Conservation (phyloP, 1,140 invertebrate species). For the Saxidomus purpurata region DNA sequence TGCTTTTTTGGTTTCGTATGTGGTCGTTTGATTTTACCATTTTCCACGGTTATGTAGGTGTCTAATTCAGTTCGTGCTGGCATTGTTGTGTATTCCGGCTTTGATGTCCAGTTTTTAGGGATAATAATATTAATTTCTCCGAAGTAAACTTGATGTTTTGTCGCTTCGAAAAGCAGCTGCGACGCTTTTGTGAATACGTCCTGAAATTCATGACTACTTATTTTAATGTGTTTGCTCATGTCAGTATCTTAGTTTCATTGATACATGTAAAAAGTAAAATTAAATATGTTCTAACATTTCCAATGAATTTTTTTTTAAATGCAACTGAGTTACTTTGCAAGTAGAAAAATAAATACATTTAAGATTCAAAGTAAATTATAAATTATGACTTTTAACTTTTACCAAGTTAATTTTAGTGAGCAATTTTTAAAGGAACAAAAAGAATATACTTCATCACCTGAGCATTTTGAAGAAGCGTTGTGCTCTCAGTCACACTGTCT, state of each 20-base stretch:
- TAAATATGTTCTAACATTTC: too few species aligned
- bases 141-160: not conserved
- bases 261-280: too few species aligned
- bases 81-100: not conserved
- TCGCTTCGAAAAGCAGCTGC: not conserved
- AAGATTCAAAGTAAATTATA: too few species aligned
- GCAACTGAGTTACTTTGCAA: too few species aligned
- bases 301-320: too few species aligned
- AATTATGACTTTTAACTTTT: too few species aligned
- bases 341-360: too few species aligned
- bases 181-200: not conserved
- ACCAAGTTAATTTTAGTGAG: too few species aligned
- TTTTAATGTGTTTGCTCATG: too few species aligned
- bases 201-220: too few species aligned
- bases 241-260: too few species aligned
- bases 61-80: not conserved
- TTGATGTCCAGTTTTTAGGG: not conserved
- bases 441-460: not conserved
- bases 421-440: too few species aligned
- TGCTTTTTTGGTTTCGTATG: not conserved
- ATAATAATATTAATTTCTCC: not conserved
- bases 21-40: not conserved
- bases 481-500: not conserved
- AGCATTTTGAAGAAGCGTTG: not conserved
- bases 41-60: not conserved